Evolutionary conservation across 2,888 invertebrate genomes (phyloP).

Genomic region (Hecatera dysodea): DNA sequence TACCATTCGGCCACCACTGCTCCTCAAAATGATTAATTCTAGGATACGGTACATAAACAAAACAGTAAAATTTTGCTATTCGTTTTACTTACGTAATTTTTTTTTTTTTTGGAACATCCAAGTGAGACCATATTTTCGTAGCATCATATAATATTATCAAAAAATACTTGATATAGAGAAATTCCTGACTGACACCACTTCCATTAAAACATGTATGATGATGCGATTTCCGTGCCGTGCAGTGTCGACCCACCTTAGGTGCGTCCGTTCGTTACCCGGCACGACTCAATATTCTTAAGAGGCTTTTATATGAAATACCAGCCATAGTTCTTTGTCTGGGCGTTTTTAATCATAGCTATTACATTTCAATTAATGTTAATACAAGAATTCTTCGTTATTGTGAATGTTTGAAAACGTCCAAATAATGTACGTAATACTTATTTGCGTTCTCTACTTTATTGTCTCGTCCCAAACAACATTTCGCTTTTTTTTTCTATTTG

Average conservation of each 20-base stretch:
- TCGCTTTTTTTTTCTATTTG: neutral
- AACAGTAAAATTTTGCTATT: neutral
- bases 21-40: neutral
- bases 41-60: neutral
- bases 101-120: neutral
- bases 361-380: constrained; percentile 10
- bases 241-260: constrained; percentile 25
- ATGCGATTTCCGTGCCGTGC: constrained; percentile 40
- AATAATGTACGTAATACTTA: no score
- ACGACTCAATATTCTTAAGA: constrained; percentile 27
- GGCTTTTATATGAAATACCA: constrained; percentile 34
- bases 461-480: neutral
- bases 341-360: constrained; percentile 21
- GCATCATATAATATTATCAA: constrained; percentile 11
- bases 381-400: constrained; percentile 1
- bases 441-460: neutral
- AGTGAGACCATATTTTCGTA: constrained; percentile 8
- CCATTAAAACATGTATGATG: constrained; percentile 41
- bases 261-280: constrained; percentile 18
- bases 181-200: constrained; percentile 2
- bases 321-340: constrained; percentile 19
- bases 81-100: neutral
- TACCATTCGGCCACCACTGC: no score
- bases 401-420: neutral
- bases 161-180: constrained; percentile 2